phyloP scores from a whole-genome alignment of 2,888 invertebrate genomes.

The Chromoteleia sp. region DNA sequence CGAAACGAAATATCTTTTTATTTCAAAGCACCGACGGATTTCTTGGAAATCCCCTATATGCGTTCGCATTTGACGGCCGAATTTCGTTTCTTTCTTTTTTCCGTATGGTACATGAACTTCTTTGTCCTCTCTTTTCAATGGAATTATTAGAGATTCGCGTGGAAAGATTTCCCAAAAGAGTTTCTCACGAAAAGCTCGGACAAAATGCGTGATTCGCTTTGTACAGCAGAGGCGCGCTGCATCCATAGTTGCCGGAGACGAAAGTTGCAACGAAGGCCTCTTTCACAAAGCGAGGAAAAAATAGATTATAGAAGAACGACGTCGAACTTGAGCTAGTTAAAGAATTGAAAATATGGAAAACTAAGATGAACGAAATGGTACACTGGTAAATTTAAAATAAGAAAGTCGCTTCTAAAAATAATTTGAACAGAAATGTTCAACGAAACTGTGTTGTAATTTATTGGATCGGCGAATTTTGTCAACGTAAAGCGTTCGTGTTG shows the following conservation, averaged over 20 bases:
- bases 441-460: no score
- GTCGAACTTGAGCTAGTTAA: constrained; percentile 37
- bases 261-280: constrained; percentile 36
- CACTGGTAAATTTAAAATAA: background rate
- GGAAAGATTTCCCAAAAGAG: constrained; percentile 72
- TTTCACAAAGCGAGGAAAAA: constrained; percentile 36
- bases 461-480: no score
- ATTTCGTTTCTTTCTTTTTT: constrained; percentile 54
- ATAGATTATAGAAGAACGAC: constrained; percentile 43
- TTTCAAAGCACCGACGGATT: constrained; percentile 16
- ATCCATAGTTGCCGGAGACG: constrained; percentile 37
- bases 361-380: background rate
- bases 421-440: no score
- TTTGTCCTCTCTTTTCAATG: constrained; percentile 68
- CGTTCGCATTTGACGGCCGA: constrained; percentile 48
- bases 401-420: no score
- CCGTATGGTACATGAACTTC: constrained; percentile 52
- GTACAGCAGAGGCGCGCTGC: constrained; percentile 43
- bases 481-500: no score
- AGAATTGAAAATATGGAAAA: constrained; percentile 24
- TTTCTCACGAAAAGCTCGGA: constrained; percentile 68
- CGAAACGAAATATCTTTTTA: constrained; percentile 30
- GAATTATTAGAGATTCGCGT: constrained; percentile 72
- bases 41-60: constrained; percentile 19
- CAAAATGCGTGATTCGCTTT: constrained; percentile 70